Evolutionary conservation across 1,140 invertebrate genomes (phyloP), one percentile per base, ranked within the genome.

Genomic region (Drosophila simulans): DNA sequence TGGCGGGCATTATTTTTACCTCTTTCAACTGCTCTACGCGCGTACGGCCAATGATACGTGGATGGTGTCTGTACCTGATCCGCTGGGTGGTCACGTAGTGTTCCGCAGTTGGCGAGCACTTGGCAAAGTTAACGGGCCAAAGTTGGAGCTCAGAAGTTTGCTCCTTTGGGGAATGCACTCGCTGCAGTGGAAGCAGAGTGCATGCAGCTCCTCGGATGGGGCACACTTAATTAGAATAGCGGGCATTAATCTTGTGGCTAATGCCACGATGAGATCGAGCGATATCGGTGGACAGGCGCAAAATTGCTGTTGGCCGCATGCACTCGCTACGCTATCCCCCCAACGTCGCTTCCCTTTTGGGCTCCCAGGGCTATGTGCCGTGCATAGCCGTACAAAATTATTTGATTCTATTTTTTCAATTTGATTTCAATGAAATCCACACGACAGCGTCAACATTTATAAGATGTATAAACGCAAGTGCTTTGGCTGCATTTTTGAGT

Each of bases 181-280:
- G 8, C 37, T 34, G 43, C 46, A 72, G 55, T 62, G 2, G 7
- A 31, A 3, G 31, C 31, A 31, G 31, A 10, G 31, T 31, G 31
- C 8, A 31, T 0, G 31, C 27, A 10, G 37, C 17, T 31, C 17
- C 45, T 64, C 51, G 20, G 72, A 66, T 43, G 56, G 75, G 79
- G 65, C 53, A 68, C 83, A 66, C 66, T 83, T 65, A 86, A 86
- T 86, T 69, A 72, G 80, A 79, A 77, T 66, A 60, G 74, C 71
- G 60, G 55, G 60, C 79, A 86, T 86, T 77, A 88, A 86, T 86
- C 83, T 86, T 40, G 55, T 69, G 70, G 79, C 77, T 89, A 86
- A 86, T 83, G 86, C 70, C 63, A 80, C 75, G 83, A 83, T 86
- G 81, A 86, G 83, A 86, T 86, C 79, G 17, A 31, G 52, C 71